Evolutionary conservation across 1,140 invertebrate species (phyloP), one percentile per base, ranked within the genome.

Genomic region (Dinoponera quadriceps): DNA sequence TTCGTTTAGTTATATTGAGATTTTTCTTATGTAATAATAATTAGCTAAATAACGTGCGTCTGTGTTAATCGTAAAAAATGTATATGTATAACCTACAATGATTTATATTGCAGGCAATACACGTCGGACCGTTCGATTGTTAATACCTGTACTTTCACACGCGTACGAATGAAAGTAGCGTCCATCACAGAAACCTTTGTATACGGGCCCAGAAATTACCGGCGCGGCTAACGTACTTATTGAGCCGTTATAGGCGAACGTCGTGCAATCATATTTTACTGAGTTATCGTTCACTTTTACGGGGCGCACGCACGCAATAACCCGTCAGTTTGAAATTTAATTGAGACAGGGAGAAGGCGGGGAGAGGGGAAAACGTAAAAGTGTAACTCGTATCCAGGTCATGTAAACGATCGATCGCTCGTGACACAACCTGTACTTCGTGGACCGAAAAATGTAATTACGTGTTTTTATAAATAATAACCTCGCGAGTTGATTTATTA

Each of bases 401-500:
- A 33, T 16, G 62, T 9, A 59, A 65, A 54, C 49, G 13, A 48
- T 77, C 33, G 51, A 65, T 38, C 33, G 14, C 51, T 29, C n/a
- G 14, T 55, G 38, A 54, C 22, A 48, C 22, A 48, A 73, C 38
- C 18, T 18, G 44, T 59, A 71, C 20, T 44, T 11, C 14, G n/a
- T 7, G 33, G 4, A 18, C 33, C 18, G 9, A 63, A 77, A 63
- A 77, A 75, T 18, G 16, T 44, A 75, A 83, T 83, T 66, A 38
- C 14, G 38, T 51, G 48, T 48, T 63, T 77, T 77, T 83, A 59
- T 27, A 59, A 48, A 44, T 75, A 86, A 83, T 65, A 71, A 72
- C 48, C 25, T 11, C 44, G 27, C 48, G 14, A 59, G 66, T 60
- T 38, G 73, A 78, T 82, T 82, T 74, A 74, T 74, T 75, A 38